Evolutionary conservation across 2,797 vertebrate species (phyloP).

Genomic region (Miichthys miiuy): DNA sequence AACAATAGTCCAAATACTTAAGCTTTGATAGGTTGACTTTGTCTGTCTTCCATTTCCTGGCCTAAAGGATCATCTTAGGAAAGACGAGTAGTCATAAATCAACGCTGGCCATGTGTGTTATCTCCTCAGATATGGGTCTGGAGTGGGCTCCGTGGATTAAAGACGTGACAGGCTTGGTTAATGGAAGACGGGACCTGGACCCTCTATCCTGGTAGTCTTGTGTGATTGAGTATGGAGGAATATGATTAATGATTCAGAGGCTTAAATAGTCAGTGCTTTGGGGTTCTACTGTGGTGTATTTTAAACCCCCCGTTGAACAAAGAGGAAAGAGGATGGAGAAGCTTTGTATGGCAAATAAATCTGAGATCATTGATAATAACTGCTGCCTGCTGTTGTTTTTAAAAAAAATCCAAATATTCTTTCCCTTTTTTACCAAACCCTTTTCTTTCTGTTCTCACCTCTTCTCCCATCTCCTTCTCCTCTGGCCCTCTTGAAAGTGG

Average conservation of each 20-base stretch:
- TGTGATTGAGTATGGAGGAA: conserved; percentile 61
- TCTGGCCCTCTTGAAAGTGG: conserved; percentile 49
- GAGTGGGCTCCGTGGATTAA: conserved; percentile 66
- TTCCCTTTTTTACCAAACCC: conserved; percentile 13
- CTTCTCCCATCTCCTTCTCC: conserved; percentile 25
- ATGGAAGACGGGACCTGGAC: conserved; percentile 57
- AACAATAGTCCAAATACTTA: conserved; percentile 21
- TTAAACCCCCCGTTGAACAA: conserved; percentile 20
- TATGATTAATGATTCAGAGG: conserved; percentile 71
- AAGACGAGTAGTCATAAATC: conserved; percentile 71
- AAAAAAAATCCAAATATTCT: conserved; percentile 10
- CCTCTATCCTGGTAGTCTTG: conserved; percentile 47
- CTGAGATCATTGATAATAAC: conserved; percentile 1
- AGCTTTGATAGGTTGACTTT: conserved; percentile 21
- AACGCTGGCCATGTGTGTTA: conserved; percentile 61
- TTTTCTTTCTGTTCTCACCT: conserved; percentile 45
- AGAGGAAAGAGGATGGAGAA: conserved; percentile 8
- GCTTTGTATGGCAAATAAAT: conserved; percentile 10
- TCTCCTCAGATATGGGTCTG: conserved; percentile 63
- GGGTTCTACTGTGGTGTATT: conserved; percentile 40
- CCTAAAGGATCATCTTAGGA: conserved; percentile 56
- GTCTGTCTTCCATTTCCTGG: conserved; percentile 38
- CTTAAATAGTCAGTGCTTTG: conserved; percentile 58
- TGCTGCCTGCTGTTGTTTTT: neutral
- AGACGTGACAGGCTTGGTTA: conserved; percentile 71